A percentile compares a stretch with the other conserved stretches of the same genome.
Evolutionary conservation across 2,113 vertebrate species (phyloP).

Genomic region (Ellobius talpinus): DNA sequence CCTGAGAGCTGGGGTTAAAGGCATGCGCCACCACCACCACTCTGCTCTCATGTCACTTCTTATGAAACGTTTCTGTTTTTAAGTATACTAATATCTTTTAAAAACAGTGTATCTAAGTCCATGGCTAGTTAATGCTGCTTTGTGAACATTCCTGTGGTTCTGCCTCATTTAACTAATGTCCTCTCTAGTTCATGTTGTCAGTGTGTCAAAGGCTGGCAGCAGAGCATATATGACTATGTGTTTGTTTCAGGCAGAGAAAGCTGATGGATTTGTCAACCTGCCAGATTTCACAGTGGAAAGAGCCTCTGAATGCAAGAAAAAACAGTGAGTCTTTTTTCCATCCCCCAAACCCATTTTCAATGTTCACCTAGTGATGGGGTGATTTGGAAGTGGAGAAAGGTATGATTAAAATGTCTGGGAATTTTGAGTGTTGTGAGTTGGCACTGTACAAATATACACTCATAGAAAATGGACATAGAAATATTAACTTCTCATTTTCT

Average conservation of each 20-base stretch:
- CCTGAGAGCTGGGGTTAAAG: not conserved
- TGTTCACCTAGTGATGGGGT: not conserved
- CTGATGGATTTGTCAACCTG: slow-evolving; percentile 97
- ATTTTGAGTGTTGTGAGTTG: not conserved
- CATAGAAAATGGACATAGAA: not conserved
- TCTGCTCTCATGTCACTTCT: not conserved
- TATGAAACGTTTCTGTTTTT: not conserved
- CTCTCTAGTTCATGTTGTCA: not conserved
- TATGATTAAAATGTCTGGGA: not conserved
- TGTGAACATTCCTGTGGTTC: not conserved
- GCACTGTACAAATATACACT: not conserved
- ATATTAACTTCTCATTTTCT: slow-evolving; percentile 1
- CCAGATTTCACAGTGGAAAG: slow-evolving; percentile 95
- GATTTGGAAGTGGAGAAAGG: not conserved
- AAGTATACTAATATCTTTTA: slow-evolving; percentile 9
- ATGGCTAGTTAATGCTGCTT: not conserved
- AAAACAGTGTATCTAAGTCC: not conserved
- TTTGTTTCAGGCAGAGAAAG: slow-evolving; percentile 94
- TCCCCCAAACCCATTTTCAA: not conserved
- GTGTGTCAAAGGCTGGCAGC: too few species aligned
- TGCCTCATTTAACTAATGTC: not conserved
- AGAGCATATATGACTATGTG: not conserved
- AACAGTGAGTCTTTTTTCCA: slow-evolving; percentile 91
- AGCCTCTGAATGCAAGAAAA: slow-evolving; percentile 98
- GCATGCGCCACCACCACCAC: fast-evolving